Conservation (phyloP, 2,888 invertebrate species). For the Lampropteryx suffumata region DNA sequence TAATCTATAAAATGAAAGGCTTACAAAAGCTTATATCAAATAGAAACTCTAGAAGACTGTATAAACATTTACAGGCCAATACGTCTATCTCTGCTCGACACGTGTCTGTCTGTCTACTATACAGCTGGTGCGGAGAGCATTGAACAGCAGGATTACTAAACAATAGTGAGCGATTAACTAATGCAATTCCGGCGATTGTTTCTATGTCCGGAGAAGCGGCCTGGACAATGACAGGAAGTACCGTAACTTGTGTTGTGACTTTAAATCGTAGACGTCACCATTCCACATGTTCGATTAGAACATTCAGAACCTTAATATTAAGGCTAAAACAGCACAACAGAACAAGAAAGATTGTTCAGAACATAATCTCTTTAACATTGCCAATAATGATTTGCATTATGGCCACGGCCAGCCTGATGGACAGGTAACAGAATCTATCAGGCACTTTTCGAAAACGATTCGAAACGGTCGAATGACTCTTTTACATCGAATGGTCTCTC, state of each 20-base stretch:
- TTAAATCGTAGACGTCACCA: conserved; percentile 11
- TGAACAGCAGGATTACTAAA: conserved; percentile 45
- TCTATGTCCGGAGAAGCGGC: conserved; percentile 39
- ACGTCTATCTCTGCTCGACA: no score
- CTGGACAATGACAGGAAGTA: conserved; percentile 56
- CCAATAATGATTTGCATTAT: conserved; percentile 36
- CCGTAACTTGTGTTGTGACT: conserved; percentile 15
- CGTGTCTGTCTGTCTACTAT: background rate
- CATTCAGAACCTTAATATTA: background rate
- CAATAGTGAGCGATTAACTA: conserved; percentile 51
- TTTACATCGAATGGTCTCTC: conserved; percentile 25
- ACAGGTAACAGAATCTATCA: conserved; percentile 42
- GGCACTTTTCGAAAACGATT: conserved; percentile 55
- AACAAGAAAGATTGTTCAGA: conserved; percentile 7
- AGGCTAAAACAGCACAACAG: background rate
- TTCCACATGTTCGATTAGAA: background rate
- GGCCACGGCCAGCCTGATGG: conserved; percentile 38
- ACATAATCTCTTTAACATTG: conserved; percentile 23
- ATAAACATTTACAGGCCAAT: no score
- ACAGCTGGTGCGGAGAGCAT: conserved; percentile 8
- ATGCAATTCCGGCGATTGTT: conserved; percentile 60
- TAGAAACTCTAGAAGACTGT: no score
- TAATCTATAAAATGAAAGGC: no score
- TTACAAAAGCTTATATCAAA: no score
- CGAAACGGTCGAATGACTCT: conserved; percentile 43